Evolutionary conservation across 2,888 invertebrate species (phyloP).

Genomic region (Megalurothrips usitatus): DNA sequence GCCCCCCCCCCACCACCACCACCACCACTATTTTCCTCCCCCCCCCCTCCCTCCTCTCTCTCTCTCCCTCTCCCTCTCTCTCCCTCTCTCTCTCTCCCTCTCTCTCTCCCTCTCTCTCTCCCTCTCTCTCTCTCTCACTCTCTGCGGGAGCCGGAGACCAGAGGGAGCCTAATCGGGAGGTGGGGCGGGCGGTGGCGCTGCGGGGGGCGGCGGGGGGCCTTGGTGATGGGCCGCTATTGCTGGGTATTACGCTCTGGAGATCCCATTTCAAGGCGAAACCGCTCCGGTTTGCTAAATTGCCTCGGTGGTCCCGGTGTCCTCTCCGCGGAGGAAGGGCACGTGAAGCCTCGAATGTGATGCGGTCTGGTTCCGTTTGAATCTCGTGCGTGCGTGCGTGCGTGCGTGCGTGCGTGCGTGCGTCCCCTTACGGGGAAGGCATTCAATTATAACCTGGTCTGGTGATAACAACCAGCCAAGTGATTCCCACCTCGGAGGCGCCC

Average conservation of each 20-base stretch:
- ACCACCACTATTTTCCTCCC: constrained; percentile 4
- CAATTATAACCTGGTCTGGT: no score
- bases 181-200: no score
- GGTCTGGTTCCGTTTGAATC: neutral
- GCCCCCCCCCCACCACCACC: neutral
- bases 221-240: constrained; percentile 24
- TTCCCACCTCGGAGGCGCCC: no score
- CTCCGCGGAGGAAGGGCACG: neutral
- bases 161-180: neutral
- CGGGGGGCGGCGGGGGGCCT: neutral
- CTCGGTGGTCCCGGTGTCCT: constrained; percentile 21
- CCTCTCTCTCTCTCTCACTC: constrained; percentile 29
- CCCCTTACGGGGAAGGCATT: neutral
- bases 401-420: constrained; percentile 24
- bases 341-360: no score
- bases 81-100: constrained; percentile 30
- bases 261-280: constrained; percentile 24
- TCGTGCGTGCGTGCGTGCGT: neutral
- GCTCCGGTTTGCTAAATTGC: constrained; percentile 24
- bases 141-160: neutral
- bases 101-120: constrained; percentile 15
- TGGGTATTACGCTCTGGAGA: constrained; percentile 22
- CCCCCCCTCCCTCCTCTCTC: constrained; percentile 28
- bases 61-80: constrained; percentile 27
- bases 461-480: no score